Evolutionary conservation across 2,113 vertebrate genomes (phyloP), one percentile per base, ranked within the genome.

Genomic region (Pao palembangensis): DNA sequence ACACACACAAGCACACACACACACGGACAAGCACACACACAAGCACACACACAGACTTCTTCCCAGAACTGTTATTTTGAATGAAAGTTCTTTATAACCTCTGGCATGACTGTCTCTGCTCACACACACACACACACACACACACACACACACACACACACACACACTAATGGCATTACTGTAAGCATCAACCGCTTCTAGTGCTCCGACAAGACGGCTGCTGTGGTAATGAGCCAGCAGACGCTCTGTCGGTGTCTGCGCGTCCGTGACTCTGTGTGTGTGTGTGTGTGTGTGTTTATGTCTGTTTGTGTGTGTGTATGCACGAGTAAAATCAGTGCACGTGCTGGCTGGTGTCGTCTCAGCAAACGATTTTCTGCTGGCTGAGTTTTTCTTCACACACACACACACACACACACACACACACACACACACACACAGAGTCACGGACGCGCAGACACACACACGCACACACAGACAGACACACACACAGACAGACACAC

Each of bases 221-320:
- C 81, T 83, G 81, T 75, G 81, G 79, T 87, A 85, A 88, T 87
- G 76, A 88, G 81, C 72, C 73, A 61, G 83, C 80, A 89, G 84
- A 88, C 81, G 67, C 69, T 83, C 44, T 76, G 78, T 81, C 73
- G 58, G 77, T 58, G 48, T 28, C 62, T 49, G 54, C 10, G 56
- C 44, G 55, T 46, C 54, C 34, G 59, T 31, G 56, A 43, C 49
- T 18, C 46, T 31, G 61, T 44, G 66, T 38, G 44, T 31, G 54
- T 10, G 44, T 47, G 65, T 11, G 38, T 12, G 49, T 11, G 19
- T 5, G 51, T 47, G 44, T 44, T 12, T 44, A 6, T 15, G 14
- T 15, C 2, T 43, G 41, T 43, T 2, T 16, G 16, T 16, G 44
- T 46, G 16, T n/a, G 44, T 46, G 44, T 16, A 1, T 16, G 13